These are phyloP conservation scores for Stenotaenia linearis DNA, from an alignment of 2,888 invertebrate genomes.

Conservation along the genomic window DNA sequence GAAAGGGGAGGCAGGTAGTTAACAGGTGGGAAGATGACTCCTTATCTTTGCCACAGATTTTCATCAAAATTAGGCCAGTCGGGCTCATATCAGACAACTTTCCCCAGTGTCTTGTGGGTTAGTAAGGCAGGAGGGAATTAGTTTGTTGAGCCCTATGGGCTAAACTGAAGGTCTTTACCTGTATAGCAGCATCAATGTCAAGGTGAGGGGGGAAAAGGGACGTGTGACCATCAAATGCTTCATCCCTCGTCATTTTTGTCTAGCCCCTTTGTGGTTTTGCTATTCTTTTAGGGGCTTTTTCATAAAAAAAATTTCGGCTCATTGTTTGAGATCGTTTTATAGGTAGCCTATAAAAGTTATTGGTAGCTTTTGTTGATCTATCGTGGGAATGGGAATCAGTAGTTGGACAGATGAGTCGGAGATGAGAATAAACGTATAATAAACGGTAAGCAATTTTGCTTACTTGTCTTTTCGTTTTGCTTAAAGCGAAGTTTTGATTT, in stretches of 20 bases:
- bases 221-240: background rate
- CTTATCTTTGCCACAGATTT: constrained; percentile 9
- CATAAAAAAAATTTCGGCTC: background rate
- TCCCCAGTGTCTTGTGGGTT: background rate
- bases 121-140: background rate
- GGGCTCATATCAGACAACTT: constrained; percentile 4
- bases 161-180: background rate
- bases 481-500: no score
- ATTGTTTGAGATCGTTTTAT: background rate
- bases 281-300: background rate
- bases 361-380: background rate
- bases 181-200: background rate
- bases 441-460: background rate
- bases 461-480: background rate
- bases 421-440: no score
- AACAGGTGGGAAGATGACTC: background rate
- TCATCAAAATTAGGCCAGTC: background rate
- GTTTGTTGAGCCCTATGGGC: background rate
- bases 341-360: background rate
- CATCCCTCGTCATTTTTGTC: background rate
- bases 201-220: background rate
- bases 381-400: background rate
- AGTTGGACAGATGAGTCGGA: background rate
- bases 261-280: background rate
- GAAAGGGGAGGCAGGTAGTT: background rate